Conservation (phyloP, 2,888 invertebrate species). For the Amphiduros pacificus region DNA sequence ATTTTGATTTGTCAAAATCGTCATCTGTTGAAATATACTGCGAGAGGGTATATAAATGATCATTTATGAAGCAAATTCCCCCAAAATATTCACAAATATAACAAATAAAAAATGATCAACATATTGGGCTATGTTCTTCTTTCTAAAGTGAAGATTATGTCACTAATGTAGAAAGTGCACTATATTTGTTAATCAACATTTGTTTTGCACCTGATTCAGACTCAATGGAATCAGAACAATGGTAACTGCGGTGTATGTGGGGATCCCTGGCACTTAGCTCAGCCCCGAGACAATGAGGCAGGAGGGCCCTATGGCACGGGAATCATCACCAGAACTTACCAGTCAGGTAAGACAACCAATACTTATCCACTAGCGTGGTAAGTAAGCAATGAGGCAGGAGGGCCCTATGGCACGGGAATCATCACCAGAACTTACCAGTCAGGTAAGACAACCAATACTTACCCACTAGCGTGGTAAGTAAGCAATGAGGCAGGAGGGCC, state of each 20-base stretch:
- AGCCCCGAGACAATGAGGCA: not conserved
- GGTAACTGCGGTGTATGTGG: constrained; percentile 7
- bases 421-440: not conserved
- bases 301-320: constrained; percentile 1
- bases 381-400: not conserved
- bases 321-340: not conserved
- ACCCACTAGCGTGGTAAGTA: not conserved
- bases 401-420: not conserved
- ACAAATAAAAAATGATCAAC: no score
- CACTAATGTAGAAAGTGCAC: no score
- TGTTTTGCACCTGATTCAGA: no score
- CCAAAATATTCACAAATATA: no score
- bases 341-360: not conserved
- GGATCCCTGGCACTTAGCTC: not conserved
- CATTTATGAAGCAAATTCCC: no score
- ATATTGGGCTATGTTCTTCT: no score
- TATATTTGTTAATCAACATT: no score
- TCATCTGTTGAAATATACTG: no score
- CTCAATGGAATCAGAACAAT: not conserved
- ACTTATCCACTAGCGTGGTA: not conserved
- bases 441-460: not conserved
- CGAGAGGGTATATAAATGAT: no score
- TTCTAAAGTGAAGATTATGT: no score
- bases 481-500: not conserved
- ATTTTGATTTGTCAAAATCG: no score